Conservation (phyloP, 2,888 invertebrate genomes). For the Ormyrus thymus region DNA sequence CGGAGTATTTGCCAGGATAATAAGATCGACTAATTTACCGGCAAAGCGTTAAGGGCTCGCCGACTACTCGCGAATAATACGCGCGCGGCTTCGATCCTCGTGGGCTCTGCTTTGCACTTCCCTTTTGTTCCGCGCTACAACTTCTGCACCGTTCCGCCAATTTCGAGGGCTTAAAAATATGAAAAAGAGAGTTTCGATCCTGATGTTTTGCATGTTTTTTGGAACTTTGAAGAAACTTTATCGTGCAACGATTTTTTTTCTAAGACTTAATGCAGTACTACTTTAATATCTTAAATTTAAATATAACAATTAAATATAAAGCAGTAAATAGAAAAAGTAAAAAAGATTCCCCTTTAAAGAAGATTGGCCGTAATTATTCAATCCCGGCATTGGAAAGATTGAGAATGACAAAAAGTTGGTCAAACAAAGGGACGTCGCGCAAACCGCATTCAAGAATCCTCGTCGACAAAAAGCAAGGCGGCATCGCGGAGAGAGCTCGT, state of each 20-base stretch:
- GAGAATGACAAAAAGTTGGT: conserved; percentile 8
- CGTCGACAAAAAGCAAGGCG: background rate
- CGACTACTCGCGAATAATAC: background rate
- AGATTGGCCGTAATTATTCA: background rate
- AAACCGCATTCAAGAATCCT: background rate
- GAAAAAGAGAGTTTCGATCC: too few relatives aligned
- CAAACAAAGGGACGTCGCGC: conserved; percentile 30
- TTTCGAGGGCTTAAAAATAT: too few relatives aligned
- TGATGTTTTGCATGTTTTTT: too few relatives aligned
- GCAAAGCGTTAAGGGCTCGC: conserved; percentile 51
- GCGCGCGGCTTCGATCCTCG: conserved; percentile 3
- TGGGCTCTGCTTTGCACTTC: background rate
- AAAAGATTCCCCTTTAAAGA: too few relatives aligned
- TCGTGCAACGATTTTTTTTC: too few relatives aligned
- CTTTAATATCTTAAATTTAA: too few relatives aligned
- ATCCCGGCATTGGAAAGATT: background rate
- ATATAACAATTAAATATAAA: background rate
- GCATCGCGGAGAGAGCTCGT: background rate
- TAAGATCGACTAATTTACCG: conserved; percentile 72
- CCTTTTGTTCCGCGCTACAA: conserved; percentile 2
- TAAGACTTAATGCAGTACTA: too few relatives aligned
- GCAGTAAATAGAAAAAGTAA: too few relatives aligned
- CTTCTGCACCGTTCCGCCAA: background rate
- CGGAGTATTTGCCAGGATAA: conserved; percentile 69
- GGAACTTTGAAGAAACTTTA: too few relatives aligned